These are phyloP conservation scores for Drosophila colorata DNA, from an alignment of 2,888 invertebrate genomes.

Conservation along the genomic window DNA sequence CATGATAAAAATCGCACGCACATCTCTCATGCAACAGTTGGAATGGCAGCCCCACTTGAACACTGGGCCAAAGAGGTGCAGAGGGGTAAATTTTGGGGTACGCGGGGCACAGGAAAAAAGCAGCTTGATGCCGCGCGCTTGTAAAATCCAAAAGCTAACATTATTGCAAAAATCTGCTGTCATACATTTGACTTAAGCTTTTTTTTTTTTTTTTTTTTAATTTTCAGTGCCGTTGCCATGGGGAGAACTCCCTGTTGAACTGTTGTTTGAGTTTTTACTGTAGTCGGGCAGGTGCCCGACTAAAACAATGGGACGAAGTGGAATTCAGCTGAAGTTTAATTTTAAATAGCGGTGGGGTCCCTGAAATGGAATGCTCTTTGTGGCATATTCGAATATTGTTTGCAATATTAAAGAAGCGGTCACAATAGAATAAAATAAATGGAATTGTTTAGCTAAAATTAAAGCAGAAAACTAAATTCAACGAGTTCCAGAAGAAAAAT, in stretches of 20 bases:
- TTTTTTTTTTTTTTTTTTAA: conserved; percentile 62
- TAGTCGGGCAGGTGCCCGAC: conserved; percentile 11
- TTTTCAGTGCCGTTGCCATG: conserved; percentile 39
- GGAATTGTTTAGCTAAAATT: too few species aligned
- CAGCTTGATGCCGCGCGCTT: conserved; percentile 58
- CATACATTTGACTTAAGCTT: conserved; percentile 70
- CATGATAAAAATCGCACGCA: too few species aligned
- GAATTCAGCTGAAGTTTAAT: conserved; percentile 25
- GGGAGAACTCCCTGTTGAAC: background rate
- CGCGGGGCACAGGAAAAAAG: conserved; percentile 35
- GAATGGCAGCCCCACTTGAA: conserved; percentile 23
- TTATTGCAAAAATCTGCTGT: conserved; percentile 73
- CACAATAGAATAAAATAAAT: background rate
- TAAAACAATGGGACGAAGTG: conserved; percentile 26
- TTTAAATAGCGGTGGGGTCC: conserved; percentile 11
- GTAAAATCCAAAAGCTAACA: conserved; percentile 72
- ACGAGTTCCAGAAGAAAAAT: background rate
- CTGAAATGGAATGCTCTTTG: conserved; percentile 28
- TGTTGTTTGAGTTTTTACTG: conserved; percentile 13
- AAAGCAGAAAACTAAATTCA: background rate
- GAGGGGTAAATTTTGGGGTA: background rate
- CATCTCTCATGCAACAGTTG: conserved; percentile 54
- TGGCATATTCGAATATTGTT: conserved; percentile 17
- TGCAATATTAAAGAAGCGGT: background rate
- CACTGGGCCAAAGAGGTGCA: background rate